Evolutionary conservation across 2,888 invertebrate species (phyloP).

Genomic region (Morpho achilles): DNA sequence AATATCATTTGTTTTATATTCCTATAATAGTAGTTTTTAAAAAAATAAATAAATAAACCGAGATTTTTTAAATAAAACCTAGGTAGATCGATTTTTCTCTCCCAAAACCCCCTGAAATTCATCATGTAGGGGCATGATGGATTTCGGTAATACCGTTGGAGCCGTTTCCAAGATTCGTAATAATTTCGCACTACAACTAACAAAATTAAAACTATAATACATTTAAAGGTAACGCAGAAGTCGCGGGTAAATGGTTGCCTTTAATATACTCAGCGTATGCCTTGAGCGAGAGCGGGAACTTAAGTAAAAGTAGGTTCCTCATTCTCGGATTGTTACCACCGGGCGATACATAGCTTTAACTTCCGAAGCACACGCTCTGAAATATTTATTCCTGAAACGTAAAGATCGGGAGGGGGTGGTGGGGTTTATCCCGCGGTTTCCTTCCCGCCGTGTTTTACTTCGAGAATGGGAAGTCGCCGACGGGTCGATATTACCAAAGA

Average conservation of each 20-base stretch:
- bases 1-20: too few species aligned
- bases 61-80: too few species aligned
- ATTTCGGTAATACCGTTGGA: too few species aligned
- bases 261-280: slow-evolving; percentile 1
- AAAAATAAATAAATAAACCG: too few species aligned
- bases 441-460: slow-evolving; percentile 79
- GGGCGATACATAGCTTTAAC: slow-evolving; percentile 77
- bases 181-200: too few species aligned
- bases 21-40: too few species aligned
- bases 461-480: slow-evolving; percentile 78
- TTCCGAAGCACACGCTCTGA: slow-evolving; percentile 79
- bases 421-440: slow-evolving; percentile 78
- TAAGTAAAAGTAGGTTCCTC: slow-evolving; percentile 68
- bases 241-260: not conserved
- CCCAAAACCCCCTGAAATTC: too few species aligned
- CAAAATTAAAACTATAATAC: too few species aligned
- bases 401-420: slow-evolving; percentile 68
- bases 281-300: slow-evolving; percentile 25
- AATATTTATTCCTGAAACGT: slow-evolving; percentile 80
- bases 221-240: too few species aligned
- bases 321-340: slow-evolving; percentile 74
- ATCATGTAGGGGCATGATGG: too few species aligned
- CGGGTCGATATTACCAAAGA: slow-evolving; percentile 77
- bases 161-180: too few species aligned
- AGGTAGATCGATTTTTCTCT: too few species aligned